Percentiles rank a stretch among this genome's conserved stretches.
Conservation (phyloP, 2,113 vertebrate genomes). For the Sula dactylatra region DNA sequence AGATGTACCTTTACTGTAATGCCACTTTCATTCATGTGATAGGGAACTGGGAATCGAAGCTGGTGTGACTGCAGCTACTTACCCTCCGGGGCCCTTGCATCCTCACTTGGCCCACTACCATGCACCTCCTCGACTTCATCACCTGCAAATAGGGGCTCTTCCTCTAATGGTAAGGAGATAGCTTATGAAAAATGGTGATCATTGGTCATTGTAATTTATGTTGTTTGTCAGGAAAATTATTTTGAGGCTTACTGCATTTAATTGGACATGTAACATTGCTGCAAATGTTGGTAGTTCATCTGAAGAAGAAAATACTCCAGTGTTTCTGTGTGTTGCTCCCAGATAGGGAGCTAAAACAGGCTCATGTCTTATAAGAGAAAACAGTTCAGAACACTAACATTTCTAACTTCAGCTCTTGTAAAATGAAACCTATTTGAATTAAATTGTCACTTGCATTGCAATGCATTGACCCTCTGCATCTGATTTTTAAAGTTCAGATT, state of each 20-base stretch:
- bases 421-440: neutral
- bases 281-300: neutral
- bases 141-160: constrained; percentile 87
- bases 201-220: neutral
- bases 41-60: constrained; percentile 98
- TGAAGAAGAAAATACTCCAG: neutral
- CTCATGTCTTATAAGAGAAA: neutral
- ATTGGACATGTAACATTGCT: neutral
- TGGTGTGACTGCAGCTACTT: constrained; percentile 91
- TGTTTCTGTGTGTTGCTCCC: neutral
- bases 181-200: neutral
- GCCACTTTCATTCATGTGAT: constrained; percentile 19
- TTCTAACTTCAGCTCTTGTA: constrained; percentile 30
- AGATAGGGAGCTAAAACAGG: neutral
- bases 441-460: constrained; percentile 42
- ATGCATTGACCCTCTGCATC: constrained; percentile 77
- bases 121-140: constrained; percentile 93
- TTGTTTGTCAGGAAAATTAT: neutral
- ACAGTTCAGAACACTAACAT: neutral
- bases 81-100: constrained; percentile 91
- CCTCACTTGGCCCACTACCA: constrained; percentile 97
- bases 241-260: neutral
- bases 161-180: constrained; percentile 90
- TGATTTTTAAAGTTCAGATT: constrained; percentile 55
- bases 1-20: neutral